These are phyloP conservation scores for Trochalopteron elliotii DNA, from an alignment of 2,113 vertebrate species.

Conservation along the genomic window DNA sequence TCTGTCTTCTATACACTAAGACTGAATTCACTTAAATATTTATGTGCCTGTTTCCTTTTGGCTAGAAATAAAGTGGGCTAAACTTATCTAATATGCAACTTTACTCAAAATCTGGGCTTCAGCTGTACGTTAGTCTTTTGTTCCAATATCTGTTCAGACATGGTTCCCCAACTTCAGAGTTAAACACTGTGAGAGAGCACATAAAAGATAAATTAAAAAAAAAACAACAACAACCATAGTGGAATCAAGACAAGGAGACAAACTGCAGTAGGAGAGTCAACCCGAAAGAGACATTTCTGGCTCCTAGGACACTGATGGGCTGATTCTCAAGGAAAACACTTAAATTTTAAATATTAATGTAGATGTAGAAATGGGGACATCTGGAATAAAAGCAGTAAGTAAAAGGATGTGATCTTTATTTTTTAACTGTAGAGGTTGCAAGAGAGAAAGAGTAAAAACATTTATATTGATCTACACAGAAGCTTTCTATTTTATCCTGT, in stretches of 20 bases:
- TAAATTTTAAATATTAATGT: slow-evolving; percentile 48
- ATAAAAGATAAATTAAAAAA: neutral
- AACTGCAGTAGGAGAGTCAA: neutral
- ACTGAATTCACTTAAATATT: slow-evolving; percentile 55
- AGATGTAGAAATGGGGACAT: slow-evolving; percentile 12
- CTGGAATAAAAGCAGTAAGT: neutral
- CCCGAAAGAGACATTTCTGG: neutral
- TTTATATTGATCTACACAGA: neutral
- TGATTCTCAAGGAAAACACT: slow-evolving; percentile 32
- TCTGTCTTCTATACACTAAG: slow-evolving; percentile 24
- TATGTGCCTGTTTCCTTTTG: slow-evolving; percentile 36
- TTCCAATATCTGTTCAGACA: neutral
- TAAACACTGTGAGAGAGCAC: neutral
- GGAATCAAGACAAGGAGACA: neutral
- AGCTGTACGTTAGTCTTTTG: neutral
- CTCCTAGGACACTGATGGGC: neutral
- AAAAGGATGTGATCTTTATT: neutral
- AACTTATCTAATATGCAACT: neutral
- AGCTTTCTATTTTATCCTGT: neutral
- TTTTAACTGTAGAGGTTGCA: neutral
- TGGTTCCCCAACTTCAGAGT: neutral
- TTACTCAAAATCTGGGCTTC: neutral
- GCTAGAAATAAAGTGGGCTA: slow-evolving; percentile 39
- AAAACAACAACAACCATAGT: no score
- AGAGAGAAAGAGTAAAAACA: neutral